Evolutionary conservation across 2,113 vertebrate genomes (phyloP), one percentile per base, ranked within the genome.

Genomic region (Gopherus flavomarginatus): DNA sequence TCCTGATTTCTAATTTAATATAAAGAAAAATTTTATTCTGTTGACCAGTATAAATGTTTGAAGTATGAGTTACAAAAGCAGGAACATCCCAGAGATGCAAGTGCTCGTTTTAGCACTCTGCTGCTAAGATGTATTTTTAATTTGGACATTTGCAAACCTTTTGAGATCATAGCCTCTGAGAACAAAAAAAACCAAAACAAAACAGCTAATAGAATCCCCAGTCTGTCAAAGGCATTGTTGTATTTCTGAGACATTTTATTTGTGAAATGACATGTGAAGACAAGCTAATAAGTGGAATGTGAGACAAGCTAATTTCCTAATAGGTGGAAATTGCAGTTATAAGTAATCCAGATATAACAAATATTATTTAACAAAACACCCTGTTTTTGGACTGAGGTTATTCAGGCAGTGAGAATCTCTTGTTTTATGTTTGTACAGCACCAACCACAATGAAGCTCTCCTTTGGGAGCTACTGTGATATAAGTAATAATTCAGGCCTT

Each of bases 21-120:
- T 11, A 86, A 89, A 89, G 56, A 93, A 24, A 93, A 94, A 90
- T 81, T 94, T 81, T 83, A 21, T 86, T 83, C 35, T 31, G 53
- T 10, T 80, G n/a, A 83, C 38, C 44, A 53, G 6, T 42, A 4
- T 81, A 95, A 92, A 90, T 90, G 35, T 81, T 91, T 90, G 47
- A 57, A 47, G 27, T 88, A 88, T 57, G 94, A 92, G 72, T 81
- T 49, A 49, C 47, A 49, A 49, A 49, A 49, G 47, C 47, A 49
- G 47, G 47, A 49, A 49, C 11, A 10, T 49, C 47, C 47, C 47
- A 49, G 47, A 49, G 47, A 49, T 49, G 47, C 10, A 49, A 0
- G 0, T 95, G 27, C 57, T 81, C 86, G 17, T 94, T 72, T 88
- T 27, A 90, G 35, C 94, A 82, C 8, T 87, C 9, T 79, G 14